Conservation (phyloP, 2,888 invertebrate species). For the Geophilus truncorum region DNA sequence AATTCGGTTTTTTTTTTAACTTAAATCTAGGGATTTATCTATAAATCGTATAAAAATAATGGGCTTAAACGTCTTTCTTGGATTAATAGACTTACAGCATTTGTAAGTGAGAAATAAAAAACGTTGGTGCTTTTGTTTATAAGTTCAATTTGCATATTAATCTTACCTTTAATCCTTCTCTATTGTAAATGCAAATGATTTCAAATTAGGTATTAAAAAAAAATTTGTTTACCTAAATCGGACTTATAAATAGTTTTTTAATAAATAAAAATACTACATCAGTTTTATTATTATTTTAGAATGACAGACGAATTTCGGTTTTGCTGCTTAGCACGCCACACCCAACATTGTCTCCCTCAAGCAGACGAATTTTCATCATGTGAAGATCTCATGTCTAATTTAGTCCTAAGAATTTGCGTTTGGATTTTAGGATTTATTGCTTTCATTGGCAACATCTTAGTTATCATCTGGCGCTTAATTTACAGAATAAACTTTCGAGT, state of each 20-base stretch:
- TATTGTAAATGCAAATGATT: too few relatives aligned
- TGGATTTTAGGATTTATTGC: conserved; percentile 49
- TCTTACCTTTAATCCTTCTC: too few relatives aligned
- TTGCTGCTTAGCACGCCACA: conserved; percentile 48
- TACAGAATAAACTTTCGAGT: conserved; percentile 51
- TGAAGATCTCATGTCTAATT: conserved; percentile 50
- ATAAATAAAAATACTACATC: too few relatives aligned
- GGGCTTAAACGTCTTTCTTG: conserved; percentile 44
- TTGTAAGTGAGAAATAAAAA: conserved; percentile 42
- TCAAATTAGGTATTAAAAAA: too few relatives aligned
- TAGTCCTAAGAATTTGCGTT: conserved; percentile 48
- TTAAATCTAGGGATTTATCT: conserved; percentile 44
- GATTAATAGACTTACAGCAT: conserved; percentile 41
- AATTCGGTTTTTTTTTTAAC: neutral
- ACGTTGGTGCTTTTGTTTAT: neutral
- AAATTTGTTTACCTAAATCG: neutral
- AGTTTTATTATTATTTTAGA: conserved; percentile 39
- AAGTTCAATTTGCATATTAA: neutral
- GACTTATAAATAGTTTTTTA: too few relatives aligned
- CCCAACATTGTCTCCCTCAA: conserved; percentile 44
- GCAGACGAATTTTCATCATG: conserved; percentile 50
- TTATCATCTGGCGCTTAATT: conserved; percentile 48
- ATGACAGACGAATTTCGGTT: conserved; percentile 49
- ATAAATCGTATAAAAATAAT: conserved; percentile 43
- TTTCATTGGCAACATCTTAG: conserved; percentile 47